These are phyloP conservation scores for Coilia nasus DNA, from an alignment of 2,797 vertebrate genomes.

Conservation along the genomic window DNA sequence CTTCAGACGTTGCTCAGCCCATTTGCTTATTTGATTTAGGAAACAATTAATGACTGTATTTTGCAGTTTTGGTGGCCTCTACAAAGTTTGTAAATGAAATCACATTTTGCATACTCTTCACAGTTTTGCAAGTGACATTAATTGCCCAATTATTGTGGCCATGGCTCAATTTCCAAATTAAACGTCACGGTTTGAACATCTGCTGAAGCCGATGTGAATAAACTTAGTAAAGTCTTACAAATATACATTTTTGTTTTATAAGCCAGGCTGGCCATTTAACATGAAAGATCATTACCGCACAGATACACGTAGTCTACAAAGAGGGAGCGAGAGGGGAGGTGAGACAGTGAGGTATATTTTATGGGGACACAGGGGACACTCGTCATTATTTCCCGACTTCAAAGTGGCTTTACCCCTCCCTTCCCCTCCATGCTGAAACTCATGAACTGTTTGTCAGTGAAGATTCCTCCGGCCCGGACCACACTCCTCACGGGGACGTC, in stretches of 20 bases:
- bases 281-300: background rate
- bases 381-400: slow-evolving; percentile 17
- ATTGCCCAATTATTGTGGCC: background rate
- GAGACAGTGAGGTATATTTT: background rate
- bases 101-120: background rate
- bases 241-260: background rate
- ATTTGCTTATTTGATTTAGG: slow-evolving; percentile 69
- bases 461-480: background rate
- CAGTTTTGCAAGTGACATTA: background rate
- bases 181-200: background rate
- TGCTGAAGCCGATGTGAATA: background rate
- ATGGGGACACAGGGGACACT: slow-evolving; percentile 28
- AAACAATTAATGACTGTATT: slow-evolving; percentile 54
- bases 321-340: background rate
- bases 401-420: background rate
- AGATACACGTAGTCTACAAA: background rate
- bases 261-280: background rate
- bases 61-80: background rate
- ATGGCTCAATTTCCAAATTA: background rate
- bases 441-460: slow-evolving; percentile 8
- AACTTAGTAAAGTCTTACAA: background rate
- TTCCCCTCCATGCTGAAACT: slow-evolving; percentile 10
- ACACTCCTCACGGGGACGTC: background rate
- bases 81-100: background rate
- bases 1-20: slow-evolving; percentile 63